A percentile compares a stretch with the other conserved stretches of the same genome.
phyloP scores from a whole-genome alignment of 2,113 vertebrate species.

The Heloderma charlesbogerti region DNA sequence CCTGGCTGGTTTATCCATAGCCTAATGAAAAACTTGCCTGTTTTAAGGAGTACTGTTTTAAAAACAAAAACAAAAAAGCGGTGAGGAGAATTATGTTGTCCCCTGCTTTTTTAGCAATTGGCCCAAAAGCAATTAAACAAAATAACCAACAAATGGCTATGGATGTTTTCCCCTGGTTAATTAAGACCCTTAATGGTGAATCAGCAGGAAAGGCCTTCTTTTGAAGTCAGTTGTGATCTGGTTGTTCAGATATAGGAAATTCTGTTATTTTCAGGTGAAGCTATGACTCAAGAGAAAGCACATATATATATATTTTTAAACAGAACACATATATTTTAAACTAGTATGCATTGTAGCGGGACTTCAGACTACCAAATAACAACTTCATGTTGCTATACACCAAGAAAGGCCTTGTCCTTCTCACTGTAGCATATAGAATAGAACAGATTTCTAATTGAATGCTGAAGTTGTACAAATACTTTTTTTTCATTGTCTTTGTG shows the following conservation, averaged over 20 bases:
- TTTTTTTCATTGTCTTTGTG: not conserved
- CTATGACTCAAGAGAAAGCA: not conserved
- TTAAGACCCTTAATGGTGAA: not conserved
- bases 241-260: not conserved
- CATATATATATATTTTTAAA: not conserved
- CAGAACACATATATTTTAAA: not conserved
- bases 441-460: constrained; percentile 28
- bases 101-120: not conserved
- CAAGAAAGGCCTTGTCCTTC: not conserved
- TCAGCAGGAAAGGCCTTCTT: not conserved
- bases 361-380: not conserved
- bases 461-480: not conserved
- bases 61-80: not conserved
- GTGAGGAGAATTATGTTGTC: not conserved
- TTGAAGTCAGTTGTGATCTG: not conserved
- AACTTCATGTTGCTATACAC: not conserved
- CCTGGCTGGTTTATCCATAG: not conserved
- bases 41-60: not conserved
- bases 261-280: not conserved
- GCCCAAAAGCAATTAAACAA: not conserved
- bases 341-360: not conserved
- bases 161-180: not conserved
- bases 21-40: not conserved
- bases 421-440: not conserved
- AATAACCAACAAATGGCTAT: not conserved